These are phyloP conservation scores for Nephrotoma appendiculata DNA, from an alignment of 2,888 invertebrate species.

Conservation along the genomic window DNA sequence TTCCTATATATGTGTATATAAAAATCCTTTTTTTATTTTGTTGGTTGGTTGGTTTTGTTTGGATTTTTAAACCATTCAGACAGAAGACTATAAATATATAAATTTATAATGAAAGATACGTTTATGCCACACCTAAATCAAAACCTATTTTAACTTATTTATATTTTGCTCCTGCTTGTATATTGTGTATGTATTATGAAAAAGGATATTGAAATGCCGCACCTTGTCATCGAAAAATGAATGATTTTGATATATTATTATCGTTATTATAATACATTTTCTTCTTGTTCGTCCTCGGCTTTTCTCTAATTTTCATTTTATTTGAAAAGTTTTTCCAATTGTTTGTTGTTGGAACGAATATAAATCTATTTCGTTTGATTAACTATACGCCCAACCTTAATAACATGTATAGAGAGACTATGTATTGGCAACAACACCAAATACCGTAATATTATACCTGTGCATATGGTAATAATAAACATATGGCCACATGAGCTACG, in stretches of 20 bases:
- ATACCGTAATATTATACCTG: background rate
- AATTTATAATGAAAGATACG: constrained; percentile 1
- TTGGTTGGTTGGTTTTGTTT: background rate
- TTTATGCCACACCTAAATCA: constrained; percentile 6
- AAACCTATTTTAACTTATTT: constrained; percentile 2
- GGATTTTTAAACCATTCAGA: background rate
- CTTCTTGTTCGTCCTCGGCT: background rate
- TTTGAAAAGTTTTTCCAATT: background rate
- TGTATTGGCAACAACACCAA: background rate
- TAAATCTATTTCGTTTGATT: background rate
- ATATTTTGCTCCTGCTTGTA: background rate
- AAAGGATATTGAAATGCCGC: constrained; percentile 5
- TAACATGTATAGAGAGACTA: background rate
- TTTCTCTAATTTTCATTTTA: constrained; percentile 1
- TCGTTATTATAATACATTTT: background rate
- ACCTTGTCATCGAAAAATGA: constrained; percentile 5
- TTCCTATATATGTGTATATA: background rate
- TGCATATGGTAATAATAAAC: background rate
- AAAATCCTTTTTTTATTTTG: background rate
- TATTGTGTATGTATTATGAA: background rate
- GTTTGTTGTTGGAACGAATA: background rate
- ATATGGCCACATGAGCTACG: background rate
- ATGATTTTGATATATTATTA: constrained; percentile 6
- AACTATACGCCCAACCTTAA: background rate
- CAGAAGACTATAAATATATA: background rate